Evolutionary conservation across 1,140 invertebrate genomes (phyloP), one percentile per base, ranked within the genome.

Genomic region (Asbolus verrucosus): DNA sequence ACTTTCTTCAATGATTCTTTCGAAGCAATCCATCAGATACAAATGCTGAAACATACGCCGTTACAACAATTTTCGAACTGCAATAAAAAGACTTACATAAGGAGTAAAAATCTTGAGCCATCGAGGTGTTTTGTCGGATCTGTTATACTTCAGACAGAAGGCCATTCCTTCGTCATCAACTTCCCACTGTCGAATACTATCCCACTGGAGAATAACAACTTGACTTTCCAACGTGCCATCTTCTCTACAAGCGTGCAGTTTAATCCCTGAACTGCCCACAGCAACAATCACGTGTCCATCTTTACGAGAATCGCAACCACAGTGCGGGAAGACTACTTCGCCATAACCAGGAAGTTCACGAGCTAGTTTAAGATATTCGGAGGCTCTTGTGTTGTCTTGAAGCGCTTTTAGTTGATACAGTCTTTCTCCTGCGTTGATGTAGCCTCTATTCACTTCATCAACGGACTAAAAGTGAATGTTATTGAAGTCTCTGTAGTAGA

Each of bases 401-500:
- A 98, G 84, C 13, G 95, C 95, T 84, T 98, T 98, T 59, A 98
- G 83, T 81, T 98, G 95, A 83, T 98, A 98, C 0, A 98, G 85
- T 59, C 94, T 88, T 69, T 96, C 94, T 9, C 92, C 94, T 30
- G 96, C 91, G 59, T 89, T 89, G 70, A 98, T 93, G 80, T 94
- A 91, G 41, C 96, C 95, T 72, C 95, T 88, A 82, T 98, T 97
- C 16, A 98, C 95, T 80, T 97, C 95, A 80, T 98, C 96, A 5
- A 98, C 91, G 0, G 96, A 94, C 86, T 94, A 88, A 86, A 90
- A 91, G 77, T 90, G 92, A 39, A 92, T 84, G 79, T 2, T 6
- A 54, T 16, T 2, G 14, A 15, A 18, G 16, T 62, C 19, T 36
- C 3, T 41, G 38, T 36, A 36, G n/a, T n/a, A 36, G 11, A 36